Conservation (phyloP, 2,888 invertebrate species). For the Chirona hameri region DNA sequence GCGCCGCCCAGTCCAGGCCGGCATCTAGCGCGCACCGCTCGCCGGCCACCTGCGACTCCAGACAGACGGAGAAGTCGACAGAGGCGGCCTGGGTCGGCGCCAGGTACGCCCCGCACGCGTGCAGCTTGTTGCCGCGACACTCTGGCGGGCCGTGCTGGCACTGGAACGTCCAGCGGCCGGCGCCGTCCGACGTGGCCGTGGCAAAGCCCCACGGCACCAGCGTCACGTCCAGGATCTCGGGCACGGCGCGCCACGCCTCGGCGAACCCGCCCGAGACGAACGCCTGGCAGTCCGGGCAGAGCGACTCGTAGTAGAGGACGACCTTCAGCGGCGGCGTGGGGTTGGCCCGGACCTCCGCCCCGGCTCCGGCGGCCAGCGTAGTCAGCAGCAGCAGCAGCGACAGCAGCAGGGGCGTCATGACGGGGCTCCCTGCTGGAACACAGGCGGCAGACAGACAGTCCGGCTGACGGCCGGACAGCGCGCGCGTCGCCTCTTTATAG, state of each 20-base stretch:
- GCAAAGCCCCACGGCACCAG: conserved; percentile 14
- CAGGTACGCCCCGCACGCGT: background rate
- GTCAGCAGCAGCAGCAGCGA: background rate
- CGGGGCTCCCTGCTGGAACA: no score
- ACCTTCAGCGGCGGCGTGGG: background rate
- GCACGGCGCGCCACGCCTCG: background rate
- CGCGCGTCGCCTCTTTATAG: no score
- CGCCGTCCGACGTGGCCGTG: background rate
- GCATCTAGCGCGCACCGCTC: background rate
- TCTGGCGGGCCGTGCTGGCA: background rate
- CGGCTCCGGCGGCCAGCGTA: background rate
- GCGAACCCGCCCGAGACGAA: background rate
- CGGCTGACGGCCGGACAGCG: no score
- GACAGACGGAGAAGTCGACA: conserved; percentile 2
- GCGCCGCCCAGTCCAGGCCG: background rate
- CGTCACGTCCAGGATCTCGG: conserved; percentile 5
- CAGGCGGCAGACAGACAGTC: no score
- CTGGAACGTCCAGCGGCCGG: background rate
- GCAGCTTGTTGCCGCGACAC: conserved; percentile 22
- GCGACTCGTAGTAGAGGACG: background rate
- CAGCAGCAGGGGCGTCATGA: no score
- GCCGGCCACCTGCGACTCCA: background rate
- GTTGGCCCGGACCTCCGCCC: background rate
- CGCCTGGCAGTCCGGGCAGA: background rate
- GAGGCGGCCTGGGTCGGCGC: background rate